Conservation (phyloP, 2,113 vertebrate species). For the Cynoglossus semilaevis region DNA sequence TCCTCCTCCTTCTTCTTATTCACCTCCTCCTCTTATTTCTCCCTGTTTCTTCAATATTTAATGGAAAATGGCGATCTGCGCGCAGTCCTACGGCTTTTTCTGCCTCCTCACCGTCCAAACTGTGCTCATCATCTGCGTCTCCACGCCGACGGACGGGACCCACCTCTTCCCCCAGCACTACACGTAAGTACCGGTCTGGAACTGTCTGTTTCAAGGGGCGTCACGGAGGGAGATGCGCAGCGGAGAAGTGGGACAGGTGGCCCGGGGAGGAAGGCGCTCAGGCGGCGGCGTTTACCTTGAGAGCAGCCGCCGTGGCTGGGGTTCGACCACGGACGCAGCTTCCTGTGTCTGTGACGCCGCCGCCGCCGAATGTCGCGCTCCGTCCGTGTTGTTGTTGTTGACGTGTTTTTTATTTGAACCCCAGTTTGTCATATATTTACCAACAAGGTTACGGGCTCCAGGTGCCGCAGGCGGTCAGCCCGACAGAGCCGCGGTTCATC, state of each 20-base stretch:
- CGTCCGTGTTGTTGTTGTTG: slow-evolving; percentile 23
- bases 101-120: slow-evolving; percentile 78
- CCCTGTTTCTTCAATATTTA: slow-evolving; percentile 82
- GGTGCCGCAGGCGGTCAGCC: slow-evolving; percentile 30
- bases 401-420: neutral
- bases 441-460: slow-evolving; percentile 14
- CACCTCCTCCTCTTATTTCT: slow-evolving; percentile 64
- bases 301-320: slow-evolving; percentile 37
- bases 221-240: slow-evolving; percentile 18
- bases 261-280: slow-evolving; percentile 44
- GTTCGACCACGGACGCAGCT: slow-evolving; percentile 39
- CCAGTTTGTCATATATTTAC: slow-evolving; percentile 7
- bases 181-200: slow-evolving; percentile 84
- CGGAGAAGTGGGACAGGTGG: slow-evolving; percentile 71
- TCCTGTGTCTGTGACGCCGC: slow-evolving; percentile 28
- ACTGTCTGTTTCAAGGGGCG: slow-evolving; percentile 20
- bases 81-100: slow-evolving; percentile 82
- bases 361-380: slow-evolving; percentile 1
- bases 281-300: slow-evolving; percentile 47
- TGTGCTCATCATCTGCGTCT: slow-evolving; percentile 80
- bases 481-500: neutral
- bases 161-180: slow-evolving; percentile 92
- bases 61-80: slow-evolving; percentile 92
- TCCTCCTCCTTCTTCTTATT: slow-evolving; percentile 69
- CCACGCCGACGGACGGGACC: slow-evolving; percentile 79